Base-by-base conservation (phyloP, 2,113 vertebrate genomes). In the Triplophysa rosa region DNA sequence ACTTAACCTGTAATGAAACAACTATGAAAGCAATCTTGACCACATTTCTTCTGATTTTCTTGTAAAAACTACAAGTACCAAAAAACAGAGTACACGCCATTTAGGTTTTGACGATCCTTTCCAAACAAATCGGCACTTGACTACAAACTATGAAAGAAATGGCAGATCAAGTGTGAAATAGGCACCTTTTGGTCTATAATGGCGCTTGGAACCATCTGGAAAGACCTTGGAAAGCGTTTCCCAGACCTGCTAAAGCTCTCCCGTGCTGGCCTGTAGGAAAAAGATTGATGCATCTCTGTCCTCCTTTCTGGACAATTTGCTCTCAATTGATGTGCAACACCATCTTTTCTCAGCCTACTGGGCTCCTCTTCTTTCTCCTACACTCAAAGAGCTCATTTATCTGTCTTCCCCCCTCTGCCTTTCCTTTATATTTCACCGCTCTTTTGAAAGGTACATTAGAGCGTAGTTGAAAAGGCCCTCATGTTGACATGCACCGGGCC, bases 261-360 rank as follows among this genome's bases (percentile, higher is more conserved):
- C 40, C 26, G 10, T n/a, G 72, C 40, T 47, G 40, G 72, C 40
- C 59, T 63, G 16, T 63, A 63, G 40, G 23, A 75, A 67, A 58
- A 67, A 56, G 61, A 63, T 54, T 80, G 62, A 80, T 74, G 70
- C 70, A 49, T 67, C 45, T 78, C 67, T 73, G 66, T 77, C 80
- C 74, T 81, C 59, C 68, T 82, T 65, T 80, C 68, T 59, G 47
- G 33, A 90, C 89, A 89, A 87, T 87, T 84, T 88, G 82, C 89
- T 89, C 84, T 81, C 87, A 90, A 90, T 88, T 74, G 70, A 81
- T 84, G 74, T 49, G 63, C 79, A 80, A 66, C 70, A 65, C 69
- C 52, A 47, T 66, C 80, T 76, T 74, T 54, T 58, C 68, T 75
- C 84, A 77, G 80, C 73, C 16, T 83, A 58, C 29, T 70, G n/a